These are phyloP conservation scores for Margarornis squamiger DNA, from an alignment of 2,797 vertebrate genomes.

Conservation along the genomic window DNA sequence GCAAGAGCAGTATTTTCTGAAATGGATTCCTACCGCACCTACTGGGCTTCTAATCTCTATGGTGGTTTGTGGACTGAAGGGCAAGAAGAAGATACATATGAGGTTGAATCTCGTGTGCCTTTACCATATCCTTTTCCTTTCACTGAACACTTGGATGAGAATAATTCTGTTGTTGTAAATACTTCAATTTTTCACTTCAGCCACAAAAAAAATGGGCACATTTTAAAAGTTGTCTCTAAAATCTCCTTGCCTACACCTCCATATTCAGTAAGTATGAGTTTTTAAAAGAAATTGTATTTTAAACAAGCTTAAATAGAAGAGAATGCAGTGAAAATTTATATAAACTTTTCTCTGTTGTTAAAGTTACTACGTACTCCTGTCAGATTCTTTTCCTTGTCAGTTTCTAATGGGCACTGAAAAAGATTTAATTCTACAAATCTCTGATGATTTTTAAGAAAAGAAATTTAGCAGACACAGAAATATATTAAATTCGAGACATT, in stretches of 20 bases:
- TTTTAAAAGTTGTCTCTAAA: constrained; percentile 93
- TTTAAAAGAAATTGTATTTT: background rate
- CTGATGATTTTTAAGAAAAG: background rate
- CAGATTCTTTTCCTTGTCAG: background rate
- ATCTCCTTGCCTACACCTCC: constrained; percentile 96
- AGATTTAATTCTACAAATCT: background rate
- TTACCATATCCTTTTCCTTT: constrained; percentile 91
- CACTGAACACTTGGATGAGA: constrained; percentile 82
- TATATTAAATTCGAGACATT: background rate
- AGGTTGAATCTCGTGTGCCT: constrained; percentile 93
- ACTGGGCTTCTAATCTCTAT: constrained; percentile 80
- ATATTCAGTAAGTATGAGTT: constrained; percentile 90
- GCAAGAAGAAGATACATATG: constrained; percentile 88
- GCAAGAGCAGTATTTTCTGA: background rate
- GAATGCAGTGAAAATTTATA: background rate
- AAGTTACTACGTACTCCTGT: background rate
- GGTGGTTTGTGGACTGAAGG: constrained; percentile 83
- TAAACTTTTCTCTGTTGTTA: background rate
- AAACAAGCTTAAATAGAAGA: background rate
- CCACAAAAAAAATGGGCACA: constrained; percentile 85
- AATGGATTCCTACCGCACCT: constrained; percentile 90
- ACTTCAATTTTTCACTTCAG: constrained; percentile 90
- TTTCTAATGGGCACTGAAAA: background rate
- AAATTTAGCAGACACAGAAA: background rate
- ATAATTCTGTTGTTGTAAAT: constrained; percentile 90